Conservation (phyloP, 2,888 invertebrate genomes). For the Melitaea athalia region DNA sequence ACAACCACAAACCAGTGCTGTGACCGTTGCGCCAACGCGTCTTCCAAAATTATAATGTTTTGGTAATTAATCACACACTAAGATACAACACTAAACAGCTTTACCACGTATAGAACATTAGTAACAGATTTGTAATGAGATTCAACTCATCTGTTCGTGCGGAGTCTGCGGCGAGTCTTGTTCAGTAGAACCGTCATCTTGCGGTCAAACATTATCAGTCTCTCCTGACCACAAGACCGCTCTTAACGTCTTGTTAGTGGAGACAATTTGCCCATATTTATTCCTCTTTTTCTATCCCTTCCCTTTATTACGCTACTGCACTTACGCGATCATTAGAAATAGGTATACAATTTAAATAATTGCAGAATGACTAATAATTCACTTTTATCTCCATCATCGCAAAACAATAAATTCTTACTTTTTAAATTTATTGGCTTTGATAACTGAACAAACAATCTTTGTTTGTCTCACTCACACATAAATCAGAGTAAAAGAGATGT, state of each 20-base stretch:
- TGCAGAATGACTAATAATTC: slow-evolving; percentile 1
- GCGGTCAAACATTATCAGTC: slow-evolving; percentile 65
- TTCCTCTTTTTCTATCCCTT: slow-evolving; percentile 44
- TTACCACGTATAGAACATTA: slow-evolving; percentile 8
- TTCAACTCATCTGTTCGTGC: slow-evolving; percentile 25
- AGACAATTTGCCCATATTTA: slow-evolving; percentile 61
- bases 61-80: too few relatives aligned
- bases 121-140: slow-evolving; percentile 23
- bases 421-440: background rate
- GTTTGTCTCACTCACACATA: background rate
- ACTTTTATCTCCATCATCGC: background rate
- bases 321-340: slow-evolving; percentile 32
- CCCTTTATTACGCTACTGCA: slow-evolving; percentile 29
- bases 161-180: slow-evolving; percentile 50
- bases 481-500: slow-evolving; percentile 22
- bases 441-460: background rate
- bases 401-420: background rate
- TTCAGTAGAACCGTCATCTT: slow-evolving; percentile 60
- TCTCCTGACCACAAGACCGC: slow-evolving; percentile 52
- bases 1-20: too few relatives aligned
- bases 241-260: slow-evolving; percentile 61
- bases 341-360: slow-evolving; percentile 14
- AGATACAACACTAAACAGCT: too few relatives aligned
- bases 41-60: too few relatives aligned
- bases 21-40: too few relatives aligned